Evolutionary conservation across 2,113 vertebrate genomes (phyloP).

Genomic region (Aphelocoma coerulescens): DNA sequence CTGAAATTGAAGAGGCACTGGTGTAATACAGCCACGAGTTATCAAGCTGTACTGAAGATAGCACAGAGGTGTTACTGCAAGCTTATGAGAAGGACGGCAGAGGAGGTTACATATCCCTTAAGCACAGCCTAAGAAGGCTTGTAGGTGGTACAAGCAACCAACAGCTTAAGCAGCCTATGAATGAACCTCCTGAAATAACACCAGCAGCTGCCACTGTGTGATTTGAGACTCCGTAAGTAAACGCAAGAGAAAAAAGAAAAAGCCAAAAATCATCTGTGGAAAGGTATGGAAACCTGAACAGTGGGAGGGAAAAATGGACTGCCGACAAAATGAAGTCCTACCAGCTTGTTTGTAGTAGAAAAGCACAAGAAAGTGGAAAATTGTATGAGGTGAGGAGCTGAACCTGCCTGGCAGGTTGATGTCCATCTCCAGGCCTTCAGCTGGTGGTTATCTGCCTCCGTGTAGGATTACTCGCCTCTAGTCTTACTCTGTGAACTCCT

Average conservation of each 20-base stretch:
- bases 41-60: not conserved
- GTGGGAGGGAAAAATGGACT: not conserved
- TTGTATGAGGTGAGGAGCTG: not conserved
- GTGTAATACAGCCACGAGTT: not conserved
- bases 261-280: not conserved
- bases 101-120: not conserved
- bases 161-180: not conserved
- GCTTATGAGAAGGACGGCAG: not conserved
- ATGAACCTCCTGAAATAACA: not conserved
- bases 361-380: not conserved
- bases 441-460: not conserved
- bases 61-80: not conserved
- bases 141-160: not conserved
- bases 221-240: not conserved
- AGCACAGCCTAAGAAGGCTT: not conserved
- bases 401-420: not conserved
- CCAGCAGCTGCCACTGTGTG: not conserved
- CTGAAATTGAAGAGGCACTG: not conserved
- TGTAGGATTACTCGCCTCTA: not conserved
- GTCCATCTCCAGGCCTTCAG: not conserved
- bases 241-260: not conserved
- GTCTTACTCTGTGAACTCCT: not conserved
- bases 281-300: not conserved
- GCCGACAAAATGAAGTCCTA: not conserved
- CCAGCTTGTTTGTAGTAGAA: not conserved